These are phyloP conservation scores for Cataglyphis hispanica DNA, from an alignment of 1,140 invertebrate species.

Conservation along the genomic window DNA sequence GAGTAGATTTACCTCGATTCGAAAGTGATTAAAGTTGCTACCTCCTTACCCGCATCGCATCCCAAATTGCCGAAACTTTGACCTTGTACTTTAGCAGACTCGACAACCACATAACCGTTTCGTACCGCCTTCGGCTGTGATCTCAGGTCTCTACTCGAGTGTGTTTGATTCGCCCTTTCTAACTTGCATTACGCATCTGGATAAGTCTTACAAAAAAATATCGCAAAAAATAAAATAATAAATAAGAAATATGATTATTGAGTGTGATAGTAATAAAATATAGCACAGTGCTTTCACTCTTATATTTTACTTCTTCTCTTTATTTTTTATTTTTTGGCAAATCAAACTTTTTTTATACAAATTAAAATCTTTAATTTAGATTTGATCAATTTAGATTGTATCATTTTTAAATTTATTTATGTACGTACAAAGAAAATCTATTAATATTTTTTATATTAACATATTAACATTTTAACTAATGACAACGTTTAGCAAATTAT, in stretches of 20 bases:
- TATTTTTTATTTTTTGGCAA: not conserved
- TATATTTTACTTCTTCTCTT: not conserved
- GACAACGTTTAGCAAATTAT: constrained; percentile 5
- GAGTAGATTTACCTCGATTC: constrained; percentile 56
- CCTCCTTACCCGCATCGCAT: constrained; percentile 59
- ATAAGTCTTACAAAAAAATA: not conserved
- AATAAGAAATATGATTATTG: not conserved
- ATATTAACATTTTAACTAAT: not conserved
- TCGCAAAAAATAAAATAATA: constrained; percentile 17
- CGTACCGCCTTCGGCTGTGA: constrained; percentile 42
- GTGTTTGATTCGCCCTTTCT: constrained; percentile 3
- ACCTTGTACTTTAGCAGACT: constrained; percentile 57
- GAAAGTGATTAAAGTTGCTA: constrained; percentile 63
- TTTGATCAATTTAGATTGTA: too few species aligned
- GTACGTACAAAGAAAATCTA: not conserved
- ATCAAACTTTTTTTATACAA: not conserved
- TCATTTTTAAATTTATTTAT: not conserved
- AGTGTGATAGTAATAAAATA: not conserved
- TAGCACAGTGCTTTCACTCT: not conserved
- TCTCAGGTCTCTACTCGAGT: not conserved
- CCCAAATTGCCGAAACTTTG: constrained; percentile 58
- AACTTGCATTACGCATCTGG: constrained; percentile 2
- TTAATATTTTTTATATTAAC: too few species aligned
- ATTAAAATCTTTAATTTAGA: constrained; percentile 66
- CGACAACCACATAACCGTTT: constrained; percentile 58